A percentile compares a stretch with the other conserved stretches of the same genome.
Evolutionary conservation across 2,113 vertebrate species (phyloP).

Genomic region (Craseonycteris thonglongyai): DNA sequence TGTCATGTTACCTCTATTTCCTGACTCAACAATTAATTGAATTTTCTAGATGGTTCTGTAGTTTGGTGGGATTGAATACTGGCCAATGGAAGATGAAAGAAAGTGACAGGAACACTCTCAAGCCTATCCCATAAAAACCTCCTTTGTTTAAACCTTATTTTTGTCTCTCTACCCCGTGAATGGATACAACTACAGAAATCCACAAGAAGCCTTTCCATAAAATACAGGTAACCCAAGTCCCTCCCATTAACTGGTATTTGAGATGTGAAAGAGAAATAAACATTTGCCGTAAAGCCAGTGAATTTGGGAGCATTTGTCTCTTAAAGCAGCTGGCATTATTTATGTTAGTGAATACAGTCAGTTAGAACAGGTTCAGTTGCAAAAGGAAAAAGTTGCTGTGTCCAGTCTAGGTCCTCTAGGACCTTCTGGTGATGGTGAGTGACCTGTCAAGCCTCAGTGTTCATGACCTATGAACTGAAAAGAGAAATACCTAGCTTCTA

Average conservation of each 20-base stretch:
- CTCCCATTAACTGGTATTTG: background rate
- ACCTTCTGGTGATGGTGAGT: background rate
- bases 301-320: background rate
- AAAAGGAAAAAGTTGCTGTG: background rate
- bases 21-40: background rate
- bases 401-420: too few species aligned
- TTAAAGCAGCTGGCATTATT: background rate
- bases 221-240: background rate
- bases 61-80: background rate
- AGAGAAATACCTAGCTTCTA: background rate
- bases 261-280: background rate
- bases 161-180: background rate
- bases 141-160: background rate
- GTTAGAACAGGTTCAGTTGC: background rate
- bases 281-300: background rate
- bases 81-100: background rate
- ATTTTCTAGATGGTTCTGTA: background rate
- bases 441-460: background rate
- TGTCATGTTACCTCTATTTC: background rate
- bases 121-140: background rate
- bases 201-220: background rate
- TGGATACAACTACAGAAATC: background rate
- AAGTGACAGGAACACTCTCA: background rate
- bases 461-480: background rate
- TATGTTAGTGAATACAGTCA: background rate